Conservation (phyloP, 2,797 vertebrate genomes). For the Tiaroga cobitis region DNA sequence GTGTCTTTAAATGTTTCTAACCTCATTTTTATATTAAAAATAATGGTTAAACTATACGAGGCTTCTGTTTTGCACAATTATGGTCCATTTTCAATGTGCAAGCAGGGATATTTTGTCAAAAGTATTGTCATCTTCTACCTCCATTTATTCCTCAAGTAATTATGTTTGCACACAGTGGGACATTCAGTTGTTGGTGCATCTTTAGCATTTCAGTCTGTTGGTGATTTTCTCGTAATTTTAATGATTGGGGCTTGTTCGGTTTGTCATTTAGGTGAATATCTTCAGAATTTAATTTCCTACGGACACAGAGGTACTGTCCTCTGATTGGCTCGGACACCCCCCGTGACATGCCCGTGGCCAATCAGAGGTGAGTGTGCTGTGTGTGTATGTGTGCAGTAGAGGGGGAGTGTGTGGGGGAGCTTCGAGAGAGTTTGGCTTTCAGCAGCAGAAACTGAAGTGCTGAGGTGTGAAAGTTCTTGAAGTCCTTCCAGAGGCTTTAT, state of each 20-base stretch:
- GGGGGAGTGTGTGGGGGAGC: slow-evolving; percentile 33
- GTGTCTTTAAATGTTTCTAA: background rate
- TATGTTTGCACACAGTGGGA: slow-evolving; percentile 15
- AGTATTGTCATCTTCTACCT: background rate
- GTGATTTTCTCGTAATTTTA: slow-evolving; percentile 31
- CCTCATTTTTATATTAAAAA: background rate
- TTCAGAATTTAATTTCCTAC: slow-evolving; percentile 73
- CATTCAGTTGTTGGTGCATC: slow-evolving; percentile 4
- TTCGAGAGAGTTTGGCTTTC: slow-evolving; percentile 57
- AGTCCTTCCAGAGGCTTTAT: slow-evolving; percentile 62
- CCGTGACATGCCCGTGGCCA: slow-evolving; percentile 87
- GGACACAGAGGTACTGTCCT: slow-evolving; percentile 84
- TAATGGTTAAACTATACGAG: background rate
- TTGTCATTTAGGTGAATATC: slow-evolving; percentile 80
- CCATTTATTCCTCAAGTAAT: background rate
- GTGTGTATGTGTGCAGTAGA: slow-evolving; percentile 36
- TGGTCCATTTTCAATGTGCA: background rate
- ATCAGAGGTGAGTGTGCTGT: slow-evolving; percentile 82
- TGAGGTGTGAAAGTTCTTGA: slow-evolving; percentile 68
- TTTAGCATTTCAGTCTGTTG: slow-evolving; percentile 28
- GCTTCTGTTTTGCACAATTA: background rate
- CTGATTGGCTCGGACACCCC: slow-evolving; percentile 84
- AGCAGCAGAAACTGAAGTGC: slow-evolving; percentile 64
- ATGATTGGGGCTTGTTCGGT: slow-evolving; percentile 66
- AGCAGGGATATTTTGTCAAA: background rate